These are phyloP conservation scores for Cinclus cinclus DNA, from an alignment of 2,113 vertebrate species.

Conservation along the genomic window DNA sequence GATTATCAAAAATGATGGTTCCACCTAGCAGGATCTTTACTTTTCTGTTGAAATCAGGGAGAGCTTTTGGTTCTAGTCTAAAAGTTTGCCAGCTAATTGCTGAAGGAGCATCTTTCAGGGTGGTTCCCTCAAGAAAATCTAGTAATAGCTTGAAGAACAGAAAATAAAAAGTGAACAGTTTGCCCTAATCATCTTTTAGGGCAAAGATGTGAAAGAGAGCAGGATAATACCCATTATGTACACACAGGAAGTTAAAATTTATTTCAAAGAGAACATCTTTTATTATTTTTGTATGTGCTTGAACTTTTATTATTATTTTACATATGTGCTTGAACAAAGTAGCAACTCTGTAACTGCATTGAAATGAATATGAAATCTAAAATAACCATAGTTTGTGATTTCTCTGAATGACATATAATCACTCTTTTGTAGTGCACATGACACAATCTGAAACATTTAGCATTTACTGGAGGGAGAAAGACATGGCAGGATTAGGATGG, in stretches of 20 bases:
- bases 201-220: not conserved
- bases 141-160: not conserved
- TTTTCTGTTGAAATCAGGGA: not conserved
- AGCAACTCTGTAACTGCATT: not conserved
- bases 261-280: constrained; percentile 2
- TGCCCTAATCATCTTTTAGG: not conserved
- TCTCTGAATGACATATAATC: not conserved
- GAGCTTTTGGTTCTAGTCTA: not conserved
- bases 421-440: not conserved
- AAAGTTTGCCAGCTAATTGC: not conserved
- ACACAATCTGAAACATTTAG: not conserved
- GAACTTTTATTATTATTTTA: not conserved
- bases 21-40: not conserved
- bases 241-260: not conserved
- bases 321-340: not conserved
- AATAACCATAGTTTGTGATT: not conserved
- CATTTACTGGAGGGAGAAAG: not conserved
- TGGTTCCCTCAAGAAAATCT: not conserved
- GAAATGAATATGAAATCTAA: constrained; percentile 7
- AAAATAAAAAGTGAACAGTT: not conserved
- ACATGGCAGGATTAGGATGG: not conserved
- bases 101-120: not conserved
- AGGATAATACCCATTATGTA: not conserved
- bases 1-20: not conserved
- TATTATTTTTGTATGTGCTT: not conserved